Conservation (phyloP, 92 coral and sea anemone genomes). For the Phenganax marumi region DNA sequence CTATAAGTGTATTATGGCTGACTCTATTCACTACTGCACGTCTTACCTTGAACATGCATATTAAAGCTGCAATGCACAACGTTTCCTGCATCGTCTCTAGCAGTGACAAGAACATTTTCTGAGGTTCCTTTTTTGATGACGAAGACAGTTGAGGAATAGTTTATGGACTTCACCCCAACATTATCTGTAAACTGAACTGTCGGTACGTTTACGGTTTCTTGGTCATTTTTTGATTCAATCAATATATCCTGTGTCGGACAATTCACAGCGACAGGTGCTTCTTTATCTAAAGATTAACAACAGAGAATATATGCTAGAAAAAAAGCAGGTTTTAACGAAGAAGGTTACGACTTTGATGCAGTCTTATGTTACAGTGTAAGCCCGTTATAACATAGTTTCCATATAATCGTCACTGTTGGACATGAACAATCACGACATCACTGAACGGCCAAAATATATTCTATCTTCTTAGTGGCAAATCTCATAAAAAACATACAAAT, state of each 20-base stretch:
- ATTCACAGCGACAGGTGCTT: constrained; percentile 58
- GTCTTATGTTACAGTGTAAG: neutral
- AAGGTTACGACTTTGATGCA: neutral
- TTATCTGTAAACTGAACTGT: constrained; percentile 82
- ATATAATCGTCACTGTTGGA: no score
- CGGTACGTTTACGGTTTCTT: constrained; percentile 64
- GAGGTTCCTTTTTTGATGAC: constrained; percentile 3
- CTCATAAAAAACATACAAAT: no score
- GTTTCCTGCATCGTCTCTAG: constrained; percentile 17
- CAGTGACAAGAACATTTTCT: neutral
- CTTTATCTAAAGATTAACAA: constrained; percentile 54
- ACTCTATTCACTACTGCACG: no score
- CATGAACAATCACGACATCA: no score
- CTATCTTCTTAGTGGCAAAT: no score
- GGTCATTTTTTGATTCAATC: constrained; percentile 13
- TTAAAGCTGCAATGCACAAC: constrained; percentile 1
- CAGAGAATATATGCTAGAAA: neutral
- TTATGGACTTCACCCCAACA: constrained; percentile 61
- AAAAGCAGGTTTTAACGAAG: no score
- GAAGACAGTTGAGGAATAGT: constrained; percentile 44
- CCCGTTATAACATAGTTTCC: no score
- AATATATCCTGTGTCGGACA: constrained; percentile 66
- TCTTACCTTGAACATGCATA: neutral
- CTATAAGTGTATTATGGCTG: no score
- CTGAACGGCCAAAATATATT: no score